A percentile compares a stretch with the other conserved stretches of the same genome.
phyloP scores from a whole-genome alignment of 2,113 vertebrate genomes.

The Sebastes fasciatus region DNA sequence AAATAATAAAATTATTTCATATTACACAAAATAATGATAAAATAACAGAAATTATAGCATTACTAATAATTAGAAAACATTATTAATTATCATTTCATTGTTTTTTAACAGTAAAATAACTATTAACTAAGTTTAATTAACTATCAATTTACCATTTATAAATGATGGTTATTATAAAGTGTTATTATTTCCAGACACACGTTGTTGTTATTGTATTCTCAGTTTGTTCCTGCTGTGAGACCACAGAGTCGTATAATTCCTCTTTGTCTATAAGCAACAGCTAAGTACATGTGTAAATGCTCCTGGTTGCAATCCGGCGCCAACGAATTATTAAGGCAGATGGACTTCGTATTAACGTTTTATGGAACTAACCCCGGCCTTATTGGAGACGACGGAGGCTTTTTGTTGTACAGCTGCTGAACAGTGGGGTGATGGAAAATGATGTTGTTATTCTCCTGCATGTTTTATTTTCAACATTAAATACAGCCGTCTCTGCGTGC shows the following conservation, averaged over 20 bases:
- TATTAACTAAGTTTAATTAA: no score
- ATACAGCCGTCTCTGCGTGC: conserved; percentile 31
- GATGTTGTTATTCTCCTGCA: conserved; percentile 37
- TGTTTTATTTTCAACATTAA: conserved; percentile 65
- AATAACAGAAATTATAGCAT: no score
- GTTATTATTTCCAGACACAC: neutral
- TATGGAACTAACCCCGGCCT: conserved; percentile 23
- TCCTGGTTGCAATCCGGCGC: conserved; percentile 10
- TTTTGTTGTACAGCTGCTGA: conserved; percentile 50
- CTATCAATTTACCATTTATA: no score
- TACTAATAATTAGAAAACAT: no score
- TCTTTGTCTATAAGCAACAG: conserved; percentile 3
- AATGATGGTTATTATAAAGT: no score
- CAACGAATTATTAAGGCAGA: conserved; percentile 34
- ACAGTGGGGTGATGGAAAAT: conserved; percentile 35
- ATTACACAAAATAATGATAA: no score
- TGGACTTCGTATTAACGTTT: conserved; percentile 40
- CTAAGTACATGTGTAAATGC: neutral
- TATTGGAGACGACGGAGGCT: conserved; percentile 16
- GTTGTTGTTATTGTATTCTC: neutral
- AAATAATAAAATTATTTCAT: no score
- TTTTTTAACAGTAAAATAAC: no score
- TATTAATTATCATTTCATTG: no score
- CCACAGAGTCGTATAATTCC: neutral
- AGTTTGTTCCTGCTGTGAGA: neutral